These are phyloP conservation scores for Myotis brandtii DNA, from an alignment of 2,113 vertebrate species.

Conservation along the genomic window DNA sequence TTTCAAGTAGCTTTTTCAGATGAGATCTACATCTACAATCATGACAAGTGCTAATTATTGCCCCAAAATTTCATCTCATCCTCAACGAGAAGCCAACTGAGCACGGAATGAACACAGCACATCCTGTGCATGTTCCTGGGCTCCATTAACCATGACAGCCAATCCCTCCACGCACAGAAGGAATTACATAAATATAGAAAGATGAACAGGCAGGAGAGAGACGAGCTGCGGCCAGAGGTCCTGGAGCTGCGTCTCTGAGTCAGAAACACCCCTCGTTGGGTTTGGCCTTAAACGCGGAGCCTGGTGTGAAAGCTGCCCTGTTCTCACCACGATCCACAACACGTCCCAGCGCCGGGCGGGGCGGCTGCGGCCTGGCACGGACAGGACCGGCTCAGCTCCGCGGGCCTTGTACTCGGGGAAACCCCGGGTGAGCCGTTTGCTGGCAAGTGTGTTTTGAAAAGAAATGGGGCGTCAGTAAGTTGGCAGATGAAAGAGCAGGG, in stretches of 20 bases:
- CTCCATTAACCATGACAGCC: slow-evolving; percentile 73
- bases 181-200: slow-evolving; percentile 64
- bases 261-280: slow-evolving; percentile 38
- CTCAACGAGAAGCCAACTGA: slow-evolving; percentile 66
- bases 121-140: slow-evolving; percentile 72
- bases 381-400: slow-evolving; percentile 8
- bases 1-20: slow-evolving; percentile 63
- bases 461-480: background rate
- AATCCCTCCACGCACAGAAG: slow-evolving; percentile 60
- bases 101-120: slow-evolving; percentile 66
- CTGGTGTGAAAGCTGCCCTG: slow-evolving; percentile 43
- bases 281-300: slow-evolving; percentile 43
- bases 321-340: background rate
- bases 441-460: background rate
- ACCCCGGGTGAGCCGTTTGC: background rate
- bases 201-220: slow-evolving; percentile 48
- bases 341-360: slow-evolving; percentile 17
- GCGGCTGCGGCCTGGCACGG: background rate
- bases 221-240: slow-evolving; percentile 67
- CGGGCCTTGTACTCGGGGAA: background rate
- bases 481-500: background rate
- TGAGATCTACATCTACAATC: slow-evolving; percentile 41
- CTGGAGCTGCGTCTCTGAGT: slow-evolving; percentile 60
- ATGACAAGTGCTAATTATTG: slow-evolving; percentile 44
- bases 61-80: slow-evolving; percentile 1